These are phyloP conservation scores for Lordiphosa collinella DNA, from an alignment of 1,140 invertebrate genomes.

Conservation along the genomic window DNA sequence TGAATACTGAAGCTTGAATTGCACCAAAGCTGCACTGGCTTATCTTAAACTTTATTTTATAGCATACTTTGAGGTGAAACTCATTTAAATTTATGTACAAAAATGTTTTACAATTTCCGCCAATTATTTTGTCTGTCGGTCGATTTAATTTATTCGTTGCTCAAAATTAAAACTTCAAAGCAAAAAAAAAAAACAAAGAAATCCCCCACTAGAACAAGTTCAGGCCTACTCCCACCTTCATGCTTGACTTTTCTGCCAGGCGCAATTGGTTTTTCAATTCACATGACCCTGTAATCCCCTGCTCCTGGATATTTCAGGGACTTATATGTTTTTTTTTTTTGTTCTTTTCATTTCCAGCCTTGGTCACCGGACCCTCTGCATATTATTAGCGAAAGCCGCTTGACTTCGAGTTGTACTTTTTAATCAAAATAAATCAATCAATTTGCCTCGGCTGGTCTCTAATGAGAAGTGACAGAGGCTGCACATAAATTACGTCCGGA, in stretches of 20 bases:
- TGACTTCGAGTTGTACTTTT: constrained; percentile 64
- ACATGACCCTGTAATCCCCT: constrained; percentile 69
- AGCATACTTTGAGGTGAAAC: too few species aligned
- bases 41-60: too few species aligned
- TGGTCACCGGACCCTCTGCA: constrained; percentile 23
- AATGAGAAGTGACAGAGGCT: constrained; percentile 64
- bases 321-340: constrained; percentile 67
- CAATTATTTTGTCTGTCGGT: constrained; percentile 74
- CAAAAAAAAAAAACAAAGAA: constrained; percentile 54
- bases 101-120: constrained; percentile 59
- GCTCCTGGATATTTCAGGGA: constrained; percentile 73
- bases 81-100: too few species aligned
- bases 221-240: background rate
- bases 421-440: constrained; percentile 79
- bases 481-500: constrained; percentile 48
- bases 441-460: constrained; percentile 56
- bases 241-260: constrained; percentile 72
- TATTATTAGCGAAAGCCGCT: constrained; percentile 68
- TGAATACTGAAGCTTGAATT: too few species aligned
- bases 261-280: constrained; percentile 78
- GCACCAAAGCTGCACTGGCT: too few species aligned
- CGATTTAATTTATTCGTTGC: constrained; percentile 76
- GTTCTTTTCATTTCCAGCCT: constrained; percentile 22
- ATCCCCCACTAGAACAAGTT: constrained; percentile 41
- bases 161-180: constrained; percentile 73